These are phyloP conservation scores for Distichodus sexfasciatus DNA, from an alignment of 2,797 vertebrate species.

Conservation along the genomic window DNA sequence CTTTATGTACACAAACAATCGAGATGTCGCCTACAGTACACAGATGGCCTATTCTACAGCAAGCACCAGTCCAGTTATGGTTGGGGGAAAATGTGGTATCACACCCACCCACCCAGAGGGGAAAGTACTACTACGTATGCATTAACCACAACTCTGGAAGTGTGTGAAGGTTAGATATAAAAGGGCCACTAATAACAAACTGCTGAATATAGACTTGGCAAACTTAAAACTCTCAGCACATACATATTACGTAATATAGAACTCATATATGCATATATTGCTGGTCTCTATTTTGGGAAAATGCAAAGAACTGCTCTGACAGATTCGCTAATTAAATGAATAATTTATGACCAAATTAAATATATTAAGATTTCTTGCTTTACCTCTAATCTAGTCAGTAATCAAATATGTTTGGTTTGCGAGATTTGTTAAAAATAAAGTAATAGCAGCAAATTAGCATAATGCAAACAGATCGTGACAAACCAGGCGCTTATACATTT, in stretches of 20 bases:
- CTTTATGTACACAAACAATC: slow-evolving; percentile 47
- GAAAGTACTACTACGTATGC: slow-evolving; percentile 41
- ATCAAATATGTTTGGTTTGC: too few species aligned
- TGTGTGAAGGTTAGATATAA: slow-evolving; percentile 26
- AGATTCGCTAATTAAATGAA: too few species aligned
- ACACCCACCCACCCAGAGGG: slow-evolving; percentile 39
- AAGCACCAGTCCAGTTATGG: slow-evolving; percentile 35
- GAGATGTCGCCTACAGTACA: slow-evolving; percentile 35
- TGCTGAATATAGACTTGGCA: neutral
- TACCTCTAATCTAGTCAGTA: too few species aligned
- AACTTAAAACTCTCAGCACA: neutral
- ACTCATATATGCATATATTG: too few species aligned
- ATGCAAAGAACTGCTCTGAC: too few species aligned
- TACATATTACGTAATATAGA: neutral
- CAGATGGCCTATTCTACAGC: slow-evolving; percentile 20
- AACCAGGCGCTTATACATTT: too few species aligned
- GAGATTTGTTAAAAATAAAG: too few species aligned
- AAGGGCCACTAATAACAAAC: neutral
- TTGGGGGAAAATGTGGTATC: slow-evolving; percentile 34
- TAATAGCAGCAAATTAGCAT: too few species aligned
- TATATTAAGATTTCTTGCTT: too few species aligned
- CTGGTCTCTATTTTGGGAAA: too few species aligned
- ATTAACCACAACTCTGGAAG: slow-evolving; percentile 10
- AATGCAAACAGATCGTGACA: too few species aligned
- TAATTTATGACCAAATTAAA: too few species aligned